phyloP scores from a whole-genome alignment of 2,888 invertebrate species.

The Protodeltote pygarga region DNA sequence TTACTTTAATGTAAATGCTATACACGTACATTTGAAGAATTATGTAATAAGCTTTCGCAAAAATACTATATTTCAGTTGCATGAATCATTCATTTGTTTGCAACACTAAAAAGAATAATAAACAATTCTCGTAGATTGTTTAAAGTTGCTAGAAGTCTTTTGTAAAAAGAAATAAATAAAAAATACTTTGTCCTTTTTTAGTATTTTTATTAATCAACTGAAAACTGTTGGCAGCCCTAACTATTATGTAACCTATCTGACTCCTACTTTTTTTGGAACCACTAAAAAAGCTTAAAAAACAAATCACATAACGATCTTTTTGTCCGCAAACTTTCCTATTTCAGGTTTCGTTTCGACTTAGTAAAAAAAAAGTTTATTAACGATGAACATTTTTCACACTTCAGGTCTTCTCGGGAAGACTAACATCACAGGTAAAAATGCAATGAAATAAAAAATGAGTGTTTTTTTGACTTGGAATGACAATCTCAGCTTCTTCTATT shows the following conservation, averaged over 20 bases:
- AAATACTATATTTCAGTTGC: too few species aligned
- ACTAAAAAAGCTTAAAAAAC: slow-evolving; percentile 50
- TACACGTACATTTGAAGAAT: too few species aligned
- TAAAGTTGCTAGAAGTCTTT: too few species aligned
- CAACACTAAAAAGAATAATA: too few species aligned
- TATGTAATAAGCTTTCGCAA: too few species aligned
- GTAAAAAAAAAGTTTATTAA: slow-evolving; percentile 81
- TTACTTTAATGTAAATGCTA: too few species aligned
- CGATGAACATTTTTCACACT: slow-evolving; percentile 86
- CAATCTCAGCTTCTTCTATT: slow-evolving; percentile 56
- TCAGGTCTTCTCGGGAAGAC: slow-evolving; percentile 88
- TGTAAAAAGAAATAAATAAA: too few species aligned
- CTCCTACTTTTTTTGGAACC: slow-evolving; percentile 71
- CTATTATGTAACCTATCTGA: slow-evolving; percentile 69
- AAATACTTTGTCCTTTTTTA: too few species aligned
- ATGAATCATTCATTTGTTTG: too few species aligned
- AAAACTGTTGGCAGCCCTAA: slow-evolving; percentile 67
- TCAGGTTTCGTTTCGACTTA: slow-evolving; percentile 78
- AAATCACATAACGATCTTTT: slow-evolving; percentile 73
- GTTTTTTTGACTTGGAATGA: slow-evolving; percentile 78
- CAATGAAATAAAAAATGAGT: slow-evolving; percentile 69
- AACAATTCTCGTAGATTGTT: too few species aligned
- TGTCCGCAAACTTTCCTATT: slow-evolving; percentile 84
- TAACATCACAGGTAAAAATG: slow-evolving; percentile 86
- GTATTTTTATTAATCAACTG: too few species aligned